A percentile compares a stretch with the other conserved stretches of the same genome.
phyloP scores from a whole-genome alignment of 2,797 vertebrate species.

The Sciurus carolinensis region DNA sequence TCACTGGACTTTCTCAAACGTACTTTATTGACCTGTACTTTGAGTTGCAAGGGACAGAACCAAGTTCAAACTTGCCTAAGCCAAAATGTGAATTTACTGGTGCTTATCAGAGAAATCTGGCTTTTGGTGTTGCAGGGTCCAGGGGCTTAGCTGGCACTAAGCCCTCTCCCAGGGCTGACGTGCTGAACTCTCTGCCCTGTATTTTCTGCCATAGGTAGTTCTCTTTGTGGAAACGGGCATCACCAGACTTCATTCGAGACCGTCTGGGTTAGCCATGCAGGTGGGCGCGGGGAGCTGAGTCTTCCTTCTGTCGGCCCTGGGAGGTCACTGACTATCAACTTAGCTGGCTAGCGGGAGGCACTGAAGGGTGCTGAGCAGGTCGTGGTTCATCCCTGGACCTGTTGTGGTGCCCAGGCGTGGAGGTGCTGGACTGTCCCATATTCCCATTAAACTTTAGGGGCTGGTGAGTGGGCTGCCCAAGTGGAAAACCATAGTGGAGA shows the following conservation, averaged over 20 bases:
- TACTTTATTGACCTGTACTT: background rate
- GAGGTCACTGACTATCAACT: background rate
- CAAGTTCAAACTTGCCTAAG: background rate
- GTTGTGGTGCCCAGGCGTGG: background rate
- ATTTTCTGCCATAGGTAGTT: background rate
- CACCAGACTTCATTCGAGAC: too few relatives aligned
- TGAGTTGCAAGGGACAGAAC: background rate
- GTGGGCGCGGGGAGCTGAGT: background rate
- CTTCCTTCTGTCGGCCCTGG: background rate
- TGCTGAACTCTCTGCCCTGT: background rate
- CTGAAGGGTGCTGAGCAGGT: background rate
- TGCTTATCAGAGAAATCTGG: too few relatives aligned
- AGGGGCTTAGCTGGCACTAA: background rate
- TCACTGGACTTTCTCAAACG: background rate
- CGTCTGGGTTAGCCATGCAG: background rate
- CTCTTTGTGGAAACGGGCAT: background rate
- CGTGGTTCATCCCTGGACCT: background rate
- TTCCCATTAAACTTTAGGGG: fast-evolving
- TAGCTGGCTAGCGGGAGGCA: background rate
- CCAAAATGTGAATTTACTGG: fast-evolving
- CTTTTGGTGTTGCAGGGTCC: background rate
- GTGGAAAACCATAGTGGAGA: too few relatives aligned
- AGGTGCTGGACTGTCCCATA: background rate
- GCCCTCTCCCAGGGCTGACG: background rate
- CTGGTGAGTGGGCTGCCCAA: background rate